Percentiles rank a stretch among this genome's conserved stretches.
Conservation (phyloP, 2,113 vertebrate genomes). For the Myiagra hebetior region DNA sequence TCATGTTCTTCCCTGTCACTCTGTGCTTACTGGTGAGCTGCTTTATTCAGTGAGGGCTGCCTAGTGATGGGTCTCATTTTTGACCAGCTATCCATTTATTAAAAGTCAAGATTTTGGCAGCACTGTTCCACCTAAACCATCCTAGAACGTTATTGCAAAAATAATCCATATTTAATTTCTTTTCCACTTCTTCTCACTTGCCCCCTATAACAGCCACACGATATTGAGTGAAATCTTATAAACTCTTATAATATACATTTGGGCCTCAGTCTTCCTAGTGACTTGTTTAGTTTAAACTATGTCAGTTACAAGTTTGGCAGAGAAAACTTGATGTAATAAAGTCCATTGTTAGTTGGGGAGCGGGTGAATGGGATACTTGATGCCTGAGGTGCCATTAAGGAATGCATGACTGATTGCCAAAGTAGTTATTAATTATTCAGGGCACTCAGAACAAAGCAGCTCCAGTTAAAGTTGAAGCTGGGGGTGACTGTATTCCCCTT, state of each 20-base stretch:
- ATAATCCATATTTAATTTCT: background rate
- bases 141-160: background rate
- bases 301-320: conserved; percentile 47
- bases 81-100: conserved; percentile 21
- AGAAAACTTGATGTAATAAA: conserved; percentile 34
- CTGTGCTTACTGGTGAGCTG: background rate
- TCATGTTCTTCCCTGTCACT: background rate
- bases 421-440: conserved; percentile 80
- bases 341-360: conserved; percentile 59
- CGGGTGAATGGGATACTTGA: conserved; percentile 66
- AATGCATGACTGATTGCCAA: conserved; percentile 81
- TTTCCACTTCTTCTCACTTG: background rate
- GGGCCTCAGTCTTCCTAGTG: conserved; percentile 1
- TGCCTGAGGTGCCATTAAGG: conserved; percentile 76
- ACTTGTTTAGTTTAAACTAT: conserved; percentile 46
- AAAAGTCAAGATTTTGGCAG: background rate
- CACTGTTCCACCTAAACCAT: background rate
- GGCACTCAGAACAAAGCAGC: conserved; percentile 70
- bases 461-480: conserved; percentile 58
- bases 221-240: background rate
- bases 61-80: background rate
- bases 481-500: conserved; percentile 34
- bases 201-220: background rate
- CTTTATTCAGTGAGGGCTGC: background rate
- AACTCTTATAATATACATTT: background rate